Evolutionary conservation across 2,113 vertebrate genomes (phyloP).

Genomic region (Microtus ochrogaster): DNA sequence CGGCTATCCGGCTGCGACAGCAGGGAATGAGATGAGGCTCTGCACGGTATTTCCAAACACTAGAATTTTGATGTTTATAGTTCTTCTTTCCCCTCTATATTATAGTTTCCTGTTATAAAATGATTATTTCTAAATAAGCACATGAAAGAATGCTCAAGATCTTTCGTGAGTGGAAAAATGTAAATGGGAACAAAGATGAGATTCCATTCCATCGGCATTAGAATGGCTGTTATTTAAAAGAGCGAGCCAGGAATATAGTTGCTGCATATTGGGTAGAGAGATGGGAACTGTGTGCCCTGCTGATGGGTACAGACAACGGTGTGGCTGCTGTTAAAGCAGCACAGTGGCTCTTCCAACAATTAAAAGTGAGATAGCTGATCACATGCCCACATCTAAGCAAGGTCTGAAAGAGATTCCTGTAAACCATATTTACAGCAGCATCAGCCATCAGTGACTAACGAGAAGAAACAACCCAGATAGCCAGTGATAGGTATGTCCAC

Average conservation of each 20-base stretch:
- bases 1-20: neutral
- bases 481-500: neutral
- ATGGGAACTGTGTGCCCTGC: neutral
- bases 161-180: neutral
- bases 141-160: neutral
- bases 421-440: neutral
- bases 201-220: neutral
- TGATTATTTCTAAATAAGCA: neutral
- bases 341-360: neutral
- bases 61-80: neutral
- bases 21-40: neutral
- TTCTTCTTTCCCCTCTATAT: neutral
- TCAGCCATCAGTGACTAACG: neutral
- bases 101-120: conserved; percentile 21
- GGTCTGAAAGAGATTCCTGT: neutral
- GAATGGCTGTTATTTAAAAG: neutral
- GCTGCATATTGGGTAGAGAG: neutral
- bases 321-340: neutral
- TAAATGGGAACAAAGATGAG: neutral
- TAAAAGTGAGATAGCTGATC: neutral
- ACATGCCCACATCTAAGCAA: neutral
- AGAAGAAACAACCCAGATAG: neutral
- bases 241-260: neutral
- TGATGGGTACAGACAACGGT: neutral
- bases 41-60: neutral